Evolutionary conservation across 2,113 vertebrate species (phyloP).

Genomic region (Periophthalmus modestus): DNA sequence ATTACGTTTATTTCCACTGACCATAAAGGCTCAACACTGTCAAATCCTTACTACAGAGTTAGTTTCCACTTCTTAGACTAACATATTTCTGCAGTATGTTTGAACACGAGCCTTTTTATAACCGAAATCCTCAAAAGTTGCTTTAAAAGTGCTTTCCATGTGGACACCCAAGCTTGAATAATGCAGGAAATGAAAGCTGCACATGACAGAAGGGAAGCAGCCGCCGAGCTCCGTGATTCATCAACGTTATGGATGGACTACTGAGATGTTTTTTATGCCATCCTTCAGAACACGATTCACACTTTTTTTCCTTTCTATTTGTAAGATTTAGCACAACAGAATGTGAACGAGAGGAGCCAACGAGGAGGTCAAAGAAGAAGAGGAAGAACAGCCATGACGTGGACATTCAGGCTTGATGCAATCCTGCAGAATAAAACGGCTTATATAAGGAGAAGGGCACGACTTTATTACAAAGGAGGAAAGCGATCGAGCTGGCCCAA

Average conservation of each 20-base stretch:
- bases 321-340: slow-evolving; percentile 5
- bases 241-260: slow-evolving; percentile 19
- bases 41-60: neutral
- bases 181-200: slow-evolving; percentile 9
- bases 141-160: neutral
- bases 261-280: slow-evolving; percentile 22
- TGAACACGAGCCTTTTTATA: neutral
- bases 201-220: slow-evolving; percentile 22
- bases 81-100: neutral
- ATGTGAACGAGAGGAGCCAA: slow-evolving; percentile 22
- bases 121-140: neutral
- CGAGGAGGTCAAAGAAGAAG: slow-evolving; percentile 26
- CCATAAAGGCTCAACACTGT: no score
- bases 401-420: slow-evolving; percentile 29
- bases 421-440: slow-evolving; percentile 33
- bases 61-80: neutral
- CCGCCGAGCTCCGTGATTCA: slow-evolving; percentile 26
- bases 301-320: slow-evolving; percentile 32
- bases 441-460: slow-evolving; percentile 14
- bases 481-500: neutral
- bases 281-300: slow-evolving; percentile 14
- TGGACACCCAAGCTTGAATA: slow-evolving; percentile 1
- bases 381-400: slow-evolving; percentile 38
- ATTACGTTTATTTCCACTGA: no score
- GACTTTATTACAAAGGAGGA: slow-evolving; percentile 39